Percentiles rank a stretch among this genome's conserved stretches.
Conservation (phyloP, 2,113 vertebrate genomes). For the Eidolon helvum region DNA sequence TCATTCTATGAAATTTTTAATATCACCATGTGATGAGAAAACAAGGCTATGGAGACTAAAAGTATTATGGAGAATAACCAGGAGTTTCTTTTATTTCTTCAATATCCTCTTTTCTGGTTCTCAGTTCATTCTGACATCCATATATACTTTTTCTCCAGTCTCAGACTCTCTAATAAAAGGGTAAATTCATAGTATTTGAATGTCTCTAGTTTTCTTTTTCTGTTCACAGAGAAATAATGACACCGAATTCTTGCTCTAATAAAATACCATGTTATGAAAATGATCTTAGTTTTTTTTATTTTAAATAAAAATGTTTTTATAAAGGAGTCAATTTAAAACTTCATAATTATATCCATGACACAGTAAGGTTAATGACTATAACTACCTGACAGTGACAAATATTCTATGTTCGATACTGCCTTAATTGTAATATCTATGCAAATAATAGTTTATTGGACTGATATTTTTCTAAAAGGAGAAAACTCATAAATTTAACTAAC, state of each 20-base stretch:
- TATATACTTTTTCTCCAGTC: background rate
- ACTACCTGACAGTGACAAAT: background rate
- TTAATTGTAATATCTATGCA: constrained; percentile 37
- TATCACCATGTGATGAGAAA: background rate
- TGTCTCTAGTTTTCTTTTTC: background rate
- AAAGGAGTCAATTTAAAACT: background rate
- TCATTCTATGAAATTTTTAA: background rate
- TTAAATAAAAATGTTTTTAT: constrained; percentile 28
- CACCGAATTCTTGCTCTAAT: constrained; percentile 16
- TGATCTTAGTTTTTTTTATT: background rate
- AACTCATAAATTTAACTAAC: background rate
- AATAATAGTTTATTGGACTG: background rate
- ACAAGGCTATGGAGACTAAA: background rate
- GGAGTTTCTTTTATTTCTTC: background rate
- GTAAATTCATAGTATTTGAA: background rate
- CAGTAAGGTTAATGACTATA: background rate
- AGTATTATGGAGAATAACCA: background rate
- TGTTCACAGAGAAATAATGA: background rate
- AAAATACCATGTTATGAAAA: constrained; percentile 11
- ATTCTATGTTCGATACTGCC: background rate
- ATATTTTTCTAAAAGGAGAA: constrained; percentile 26
- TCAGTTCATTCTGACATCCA: background rate
- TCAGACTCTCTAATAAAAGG: background rate
- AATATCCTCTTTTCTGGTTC: background rate
- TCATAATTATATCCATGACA: background rate